Conservation (phyloP, 2,113 vertebrate species). For the Carassius carassius region DNA sequence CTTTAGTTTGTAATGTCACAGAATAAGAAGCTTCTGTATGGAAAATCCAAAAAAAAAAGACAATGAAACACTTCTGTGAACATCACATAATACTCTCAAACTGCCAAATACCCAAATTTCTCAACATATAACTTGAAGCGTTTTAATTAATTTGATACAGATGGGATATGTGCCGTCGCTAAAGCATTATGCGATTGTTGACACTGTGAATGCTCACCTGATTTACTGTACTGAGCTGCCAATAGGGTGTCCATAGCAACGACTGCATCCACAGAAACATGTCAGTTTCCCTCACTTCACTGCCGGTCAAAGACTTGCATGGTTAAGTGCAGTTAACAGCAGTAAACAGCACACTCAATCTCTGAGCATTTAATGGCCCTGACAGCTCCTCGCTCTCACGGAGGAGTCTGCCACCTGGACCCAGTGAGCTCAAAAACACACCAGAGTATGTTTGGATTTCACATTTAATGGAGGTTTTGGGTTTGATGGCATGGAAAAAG, state of each 20-base stretch:
- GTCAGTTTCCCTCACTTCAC: constrained; percentile 11
- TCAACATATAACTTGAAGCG: not conserved
- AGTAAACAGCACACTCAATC: constrained; percentile 74
- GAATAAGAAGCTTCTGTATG: not conserved
- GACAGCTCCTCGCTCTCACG: constrained; percentile 56
- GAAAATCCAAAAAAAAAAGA: not conserved
- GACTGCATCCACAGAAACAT: constrained; percentile 42
- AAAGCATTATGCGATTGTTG: constrained; percentile 6
- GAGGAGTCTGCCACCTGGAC: constrained; percentile 2
- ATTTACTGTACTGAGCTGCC: constrained; percentile 53
- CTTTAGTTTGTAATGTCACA: not conserved
- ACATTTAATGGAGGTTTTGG: not conserved
- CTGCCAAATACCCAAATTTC: not conserved
- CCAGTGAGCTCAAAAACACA: not conserved
- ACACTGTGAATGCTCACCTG: constrained; percentile 38
- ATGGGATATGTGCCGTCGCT: not conserved
- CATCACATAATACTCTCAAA: not conserved
- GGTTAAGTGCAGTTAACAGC: constrained; percentile 37
- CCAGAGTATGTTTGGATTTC: not conserved
- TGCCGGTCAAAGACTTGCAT: constrained; percentile 5
- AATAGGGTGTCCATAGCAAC: constrained; percentile 59
- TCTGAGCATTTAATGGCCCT: constrained; percentile 65
- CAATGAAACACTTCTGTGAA: not conserved
- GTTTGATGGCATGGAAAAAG: not conserved
- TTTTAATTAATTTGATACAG: not conserved